Evolutionary conservation across 1,140 invertebrate genomes (phyloP).

Genomic region (Hyposmocoma kahamanoa): DNA sequence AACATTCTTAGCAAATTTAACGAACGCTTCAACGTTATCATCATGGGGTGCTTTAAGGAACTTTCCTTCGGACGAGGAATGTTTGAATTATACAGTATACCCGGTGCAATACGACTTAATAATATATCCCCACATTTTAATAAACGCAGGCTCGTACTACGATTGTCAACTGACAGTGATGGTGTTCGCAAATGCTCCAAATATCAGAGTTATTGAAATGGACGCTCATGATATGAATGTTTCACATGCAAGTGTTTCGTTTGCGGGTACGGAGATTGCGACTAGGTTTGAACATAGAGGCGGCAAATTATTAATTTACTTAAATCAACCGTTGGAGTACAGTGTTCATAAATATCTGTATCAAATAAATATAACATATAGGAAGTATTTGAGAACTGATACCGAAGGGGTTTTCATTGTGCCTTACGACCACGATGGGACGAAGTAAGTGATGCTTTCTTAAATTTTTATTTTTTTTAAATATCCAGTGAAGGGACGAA

Average conservation of each 20-base stretch:
- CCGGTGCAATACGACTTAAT: slow-evolving; percentile 60
- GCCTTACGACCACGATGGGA: slow-evolving; percentile 31
- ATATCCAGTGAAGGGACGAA: too few species aligned
- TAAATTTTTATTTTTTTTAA: too few species aligned
- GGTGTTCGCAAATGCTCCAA: slow-evolving; percentile 50
- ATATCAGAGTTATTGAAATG: slow-evolving; percentile 48
- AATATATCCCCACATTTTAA: slow-evolving; percentile 41
- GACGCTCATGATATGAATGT: slow-evolving; percentile 51
- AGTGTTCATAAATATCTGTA: slow-evolving; percentile 25
- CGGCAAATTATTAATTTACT: slow-evolving; percentile 51
- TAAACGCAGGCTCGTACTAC: slow-evolving; percentile 37
- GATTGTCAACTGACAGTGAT: slow-evolving; percentile 51
- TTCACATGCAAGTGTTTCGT: slow-evolving; percentile 36
- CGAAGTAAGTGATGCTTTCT: slow-evolving; percentile 12
- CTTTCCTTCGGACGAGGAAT: slow-evolving; percentile 48
- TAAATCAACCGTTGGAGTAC: slow-evolving; percentile 45
- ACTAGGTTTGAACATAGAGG: slow-evolving; percentile 36
- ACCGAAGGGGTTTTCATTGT: slow-evolving; percentile 37
- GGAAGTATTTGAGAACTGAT: slow-evolving; percentile 34
- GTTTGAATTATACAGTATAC: slow-evolving; percentile 63
- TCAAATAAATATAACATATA: slow-evolving; percentile 43
- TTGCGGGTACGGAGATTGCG: slow-evolving; percentile 39
- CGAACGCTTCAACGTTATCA: slow-evolving; percentile 24
- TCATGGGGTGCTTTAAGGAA: neutral
- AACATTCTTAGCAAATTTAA: too few species aligned